Evolutionary conservation across 2,888 invertebrate species (phyloP), one percentile per base, ranked within the genome.

Genomic region (Coecobrya sp.): DNA sequence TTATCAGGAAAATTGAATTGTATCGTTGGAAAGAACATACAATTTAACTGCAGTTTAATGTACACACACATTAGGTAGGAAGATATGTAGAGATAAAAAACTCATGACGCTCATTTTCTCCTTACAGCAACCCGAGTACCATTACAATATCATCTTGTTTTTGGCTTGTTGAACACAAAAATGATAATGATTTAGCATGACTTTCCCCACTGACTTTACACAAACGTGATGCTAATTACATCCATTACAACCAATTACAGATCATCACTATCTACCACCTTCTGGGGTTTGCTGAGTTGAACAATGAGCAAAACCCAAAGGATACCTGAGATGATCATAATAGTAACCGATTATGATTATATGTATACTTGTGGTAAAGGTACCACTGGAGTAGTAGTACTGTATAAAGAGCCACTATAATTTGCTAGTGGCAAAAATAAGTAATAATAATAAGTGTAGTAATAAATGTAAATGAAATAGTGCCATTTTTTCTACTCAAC

Each of bases 151-250:
- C 73, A 85, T 90, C 62, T 82, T 49, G 65, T 70, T 90, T 76
- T 84, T 84, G 73, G 82, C 90, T 90, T 62, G 89, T 86, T 85
- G 76, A 76, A 59, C 90, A 79, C 85, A 79, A 90, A 89, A 86
- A 90, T 90, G 36, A 90, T 76, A 62, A 79, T 90, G 79, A 90
- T 90, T 87, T 76, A 49, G 79, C 55, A 68, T 86, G 85, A 90
- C 62, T 86, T 45, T 42, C 73, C 62, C 52, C 85, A 68, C 81
- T 65, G 68, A 70, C 70, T 70, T 70, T 42, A 90, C 86, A 90
- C 85, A 90, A 86, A 90, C 90, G 79, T 90, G 90, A 90, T 90
- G 90, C 90, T 90, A 90, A 90, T 90, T 90, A 86, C 90, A 76
- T 19, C 79, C 73, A 90, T 90, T 90, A 90, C 79, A 86, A 76